Evolutionary conservation across 2,113 vertebrate species (phyloP), one percentile per base, ranked within the genome.

Genomic region (Micronycteris hirsuta): DNA sequence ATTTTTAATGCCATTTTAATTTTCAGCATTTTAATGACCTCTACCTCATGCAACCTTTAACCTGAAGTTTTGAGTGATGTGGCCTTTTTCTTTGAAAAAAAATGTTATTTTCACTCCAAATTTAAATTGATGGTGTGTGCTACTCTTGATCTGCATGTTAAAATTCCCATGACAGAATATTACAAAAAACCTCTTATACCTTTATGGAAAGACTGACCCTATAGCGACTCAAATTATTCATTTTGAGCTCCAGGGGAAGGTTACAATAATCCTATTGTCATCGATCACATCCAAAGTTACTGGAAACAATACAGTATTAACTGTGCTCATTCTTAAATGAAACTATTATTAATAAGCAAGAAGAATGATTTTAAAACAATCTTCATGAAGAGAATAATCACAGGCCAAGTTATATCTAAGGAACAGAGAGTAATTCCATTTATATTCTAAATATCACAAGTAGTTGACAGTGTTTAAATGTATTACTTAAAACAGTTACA

Each of bases 201-300:
- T 36, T 31, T 90, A 95, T 86, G 76, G 71, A 96, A 97, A 98
- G 89, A 63, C 65, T 84, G 84, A 93, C 97, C 10, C 58, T 95
- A 49, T 11, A 86, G 93, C 81, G 77, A 52, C 76, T 97, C 87
- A 93, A 11, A 94, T 96, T 96, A 93, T 74, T 80, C 87, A 88
- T 61, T 96, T 83, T 91, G 54, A 73, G 96, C 96, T 95, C 94
- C 38, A n/a, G 96, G 94, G 85, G 94, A 90, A 82, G 96, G 87
- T 95, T 96, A 94, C 84, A 95, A 87, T 93, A 97, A 96, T 97
- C 92, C 96, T 85, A 97, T 97, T 97, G 97, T 97, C 93, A 96
- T 95, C 89, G 96, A 97, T 97, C 95, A 96, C 28, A 0, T 86
- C 88, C 89, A 85, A 97, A 98, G 88, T 82, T 94, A 81, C 89